Evolutionary conservation across 2,888 invertebrate genomes (phyloP), one percentile per base, ranked within the genome.

Genomic region (Diogma glabrata): DNA sequence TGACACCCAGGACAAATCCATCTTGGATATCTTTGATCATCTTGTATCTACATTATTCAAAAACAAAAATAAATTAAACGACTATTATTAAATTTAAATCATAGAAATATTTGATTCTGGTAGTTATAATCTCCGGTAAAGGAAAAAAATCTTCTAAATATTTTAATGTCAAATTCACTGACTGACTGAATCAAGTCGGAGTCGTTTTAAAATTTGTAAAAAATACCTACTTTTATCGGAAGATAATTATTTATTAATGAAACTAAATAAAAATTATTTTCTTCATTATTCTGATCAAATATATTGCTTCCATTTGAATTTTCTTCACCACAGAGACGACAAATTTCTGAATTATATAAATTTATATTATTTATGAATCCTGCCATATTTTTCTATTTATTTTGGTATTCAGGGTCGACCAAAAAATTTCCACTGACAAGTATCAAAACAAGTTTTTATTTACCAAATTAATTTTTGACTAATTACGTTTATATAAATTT

Each of bases 1-100:
- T 81, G 81, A 61, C 87, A 87, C 36, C 83, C 82, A 8, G 83
- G 83, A 62, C 87, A 87, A 58, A 87, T 81, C 17, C 80, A 81
- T 50, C 78, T 74, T 2, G 86, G 86, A 56, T 80, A 72, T 61
- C 77, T 77, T 1, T 79, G 81, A 72, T 86, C 83, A 64, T 83
- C 77, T 50, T 71, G 69, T 23, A 85, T 76, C 87, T 87, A 61
- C 43, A 47, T n/a, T n/a, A 26, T 8, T 26, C 26, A 26, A 26
- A 26, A 26, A 26, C 26, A 6, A 26, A 26, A 26, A 26, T 8
- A 26, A 10, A 26, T 10, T 26, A 6, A 26, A 26, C 10, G 6
- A 26, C 10, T n/a, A n/a, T n/a, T 26, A n/a, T n/a, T n/a, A n/a
- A n/a, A n/a, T n/a, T n/a, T n/a, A n/a, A n/a, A n/a, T n/a, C n/a